phyloP scores from a whole-genome alignment of 53 echinoderm and acorn worm species.

The Luidia sarsii region DNA sequence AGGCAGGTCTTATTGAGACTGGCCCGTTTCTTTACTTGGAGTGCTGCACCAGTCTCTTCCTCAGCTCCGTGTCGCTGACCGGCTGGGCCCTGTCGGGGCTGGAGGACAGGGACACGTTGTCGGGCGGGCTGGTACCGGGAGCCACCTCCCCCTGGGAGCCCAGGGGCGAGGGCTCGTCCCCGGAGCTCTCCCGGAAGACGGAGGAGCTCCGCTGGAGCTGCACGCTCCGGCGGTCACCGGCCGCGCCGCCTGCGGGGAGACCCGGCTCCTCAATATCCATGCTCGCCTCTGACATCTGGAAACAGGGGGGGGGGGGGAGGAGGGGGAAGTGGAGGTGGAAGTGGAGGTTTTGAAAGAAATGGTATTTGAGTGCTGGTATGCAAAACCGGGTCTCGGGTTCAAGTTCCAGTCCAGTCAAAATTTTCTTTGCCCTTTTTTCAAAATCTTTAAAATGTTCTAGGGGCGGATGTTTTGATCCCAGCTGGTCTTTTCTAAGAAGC shows the following conservation, averaged over 20 bases:
- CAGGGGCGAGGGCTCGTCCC: constrained; percentile 9
- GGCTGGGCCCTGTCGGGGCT: constrained; percentile 40
- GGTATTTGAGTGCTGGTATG: no score
- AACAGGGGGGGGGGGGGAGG: no score
- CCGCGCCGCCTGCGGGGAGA: neutral
- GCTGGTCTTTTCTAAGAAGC: no score
- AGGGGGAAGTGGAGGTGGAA: no score
- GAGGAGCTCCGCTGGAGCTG: constrained; percentile 14
- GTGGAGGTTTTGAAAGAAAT: no score
- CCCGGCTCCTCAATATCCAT: constrained; percentile 24
- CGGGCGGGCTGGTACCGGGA: neutral
- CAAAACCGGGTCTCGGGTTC: no score
- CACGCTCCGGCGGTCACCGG: constrained; percentile 1
- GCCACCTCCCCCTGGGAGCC: constrained; percentile 36
- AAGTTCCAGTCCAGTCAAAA: no score
- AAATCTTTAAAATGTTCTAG: no score
- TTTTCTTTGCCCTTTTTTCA: no score
- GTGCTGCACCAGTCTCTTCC: constrained; percentile 60
- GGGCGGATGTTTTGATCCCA: no score
- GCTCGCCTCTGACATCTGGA: constrained; percentile 35
- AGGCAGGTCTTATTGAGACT: neutral
- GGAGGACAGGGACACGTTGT: neutral
- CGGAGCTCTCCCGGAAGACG: constrained; percentile 31
- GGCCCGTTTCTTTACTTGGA: neutral
- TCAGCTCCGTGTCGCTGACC: constrained; percentile 57